Evolutionary conservation across 2,888 invertebrate genomes (phyloP), one percentile per base, ranked within the genome.

Genomic region (Perizoma flavofasciatum): DNA sequence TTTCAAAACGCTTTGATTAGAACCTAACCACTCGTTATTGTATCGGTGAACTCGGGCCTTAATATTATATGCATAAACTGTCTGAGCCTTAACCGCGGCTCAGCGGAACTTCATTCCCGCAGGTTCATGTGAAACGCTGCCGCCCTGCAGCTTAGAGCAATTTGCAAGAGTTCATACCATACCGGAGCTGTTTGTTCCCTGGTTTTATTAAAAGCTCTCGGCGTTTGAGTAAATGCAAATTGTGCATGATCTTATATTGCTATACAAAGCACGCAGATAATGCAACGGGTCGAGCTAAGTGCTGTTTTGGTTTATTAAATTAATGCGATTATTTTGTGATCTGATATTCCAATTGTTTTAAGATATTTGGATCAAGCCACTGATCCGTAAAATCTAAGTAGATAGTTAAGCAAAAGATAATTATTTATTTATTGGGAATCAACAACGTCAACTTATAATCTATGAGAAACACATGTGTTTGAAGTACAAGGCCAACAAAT

Each of bases 121-220:
- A 78, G 82, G 84, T 83, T 81, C 83, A 84, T 88, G 89, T 88
- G 81, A 81, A 82, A 83, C 84, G 84, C 82, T 75, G 81, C 85
- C 85, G 81, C 84, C 81, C 80, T 77, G 82, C 78, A 84, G 89
- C 89, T 88, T 88, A 86, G 79, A 88, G 87, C 86, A 89, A 89
- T 89, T 89, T 89, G 89, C 89, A 86, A 85, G 86, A 88, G 86
- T 86, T 88, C 81, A 79, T 79, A 81, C 79, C 81, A 81, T 77
- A 77, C 80, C 74, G 72, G 78, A 76, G 78, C 78, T 84, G 84
- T 86, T 85, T 83, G 82, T 81, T 81, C 77, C 79, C 76, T 79
- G 82, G 81, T 87, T 87, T 88, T 88, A 87, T 87, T 87, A 86
- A 87, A 88, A 81, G 82, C 83, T 75, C 78, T 77, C 61, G 69